These are phyloP conservation scores for Micropoecilia bifurca DNA, from an alignment of 2,797 vertebrate genomes.

Conservation along the genomic window DNA sequence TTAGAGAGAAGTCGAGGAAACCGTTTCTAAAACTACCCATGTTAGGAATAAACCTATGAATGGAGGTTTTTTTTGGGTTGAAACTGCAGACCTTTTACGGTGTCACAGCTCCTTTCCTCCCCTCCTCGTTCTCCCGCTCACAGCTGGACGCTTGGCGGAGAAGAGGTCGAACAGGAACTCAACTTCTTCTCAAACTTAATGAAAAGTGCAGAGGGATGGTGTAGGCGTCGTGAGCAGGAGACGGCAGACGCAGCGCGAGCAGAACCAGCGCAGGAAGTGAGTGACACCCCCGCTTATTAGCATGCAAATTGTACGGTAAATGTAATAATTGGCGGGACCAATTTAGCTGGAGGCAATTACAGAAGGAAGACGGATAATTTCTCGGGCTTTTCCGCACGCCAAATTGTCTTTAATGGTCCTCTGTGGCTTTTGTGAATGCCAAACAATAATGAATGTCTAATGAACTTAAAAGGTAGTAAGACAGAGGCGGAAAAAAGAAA, in stretches of 20 bases:
- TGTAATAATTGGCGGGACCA: slow-evolving; percentile 74
- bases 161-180: slow-evolving; percentile 14
- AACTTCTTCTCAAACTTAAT: slow-evolving; percentile 28
- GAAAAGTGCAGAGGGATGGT: slow-evolving; percentile 42
- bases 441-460: slow-evolving; percentile 65
- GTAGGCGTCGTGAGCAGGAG: slow-evolving; percentile 33
- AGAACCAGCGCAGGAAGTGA: slow-evolving; percentile 47
- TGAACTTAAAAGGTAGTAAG: slow-evolving; percentile 50
- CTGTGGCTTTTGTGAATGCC: slow-evolving; percentile 58
- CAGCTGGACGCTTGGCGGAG: slow-evolving; percentile 20
- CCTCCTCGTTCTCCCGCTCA: neutral
- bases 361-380: slow-evolving; percentile 64
- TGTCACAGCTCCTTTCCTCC: neutral
- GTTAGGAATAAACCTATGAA: neutral
- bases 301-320: slow-evolving; percentile 73
- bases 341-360: slow-evolving; percentile 76
- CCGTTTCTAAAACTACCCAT: neutral
- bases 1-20: neutral
- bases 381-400: slow-evolving; percentile 42
- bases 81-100: neutral
- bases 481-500: slow-evolving; percentile 6
- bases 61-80: neutral
- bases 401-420: slow-evolving; percentile 62
- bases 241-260: slow-evolving; percentile 39
- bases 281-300: slow-evolving; percentile 66